Base-by-base conservation (phyloP, 2,797 vertebrate species). In the Pogoniulus pusillus region DNA sequence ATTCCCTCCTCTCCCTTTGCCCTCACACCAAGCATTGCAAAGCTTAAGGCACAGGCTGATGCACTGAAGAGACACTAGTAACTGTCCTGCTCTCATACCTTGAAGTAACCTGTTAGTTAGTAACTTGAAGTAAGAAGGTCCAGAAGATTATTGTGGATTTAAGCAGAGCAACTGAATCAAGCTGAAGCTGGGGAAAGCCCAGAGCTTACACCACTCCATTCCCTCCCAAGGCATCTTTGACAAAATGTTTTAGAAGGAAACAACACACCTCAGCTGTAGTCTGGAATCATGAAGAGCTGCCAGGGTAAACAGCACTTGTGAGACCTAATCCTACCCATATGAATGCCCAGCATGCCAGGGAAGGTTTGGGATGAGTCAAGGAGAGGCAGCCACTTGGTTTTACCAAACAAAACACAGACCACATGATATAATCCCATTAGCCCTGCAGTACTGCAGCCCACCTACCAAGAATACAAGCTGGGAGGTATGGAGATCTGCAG, bases 21-120 rank as follows among this genome's bases (percentile, higher is more conserved):
- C 75, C 5, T 30, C 11, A 4, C 16, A 30, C 0, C 0, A 59
- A n/a, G 22, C 55, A 30, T 18, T 54, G 29, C 26, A 65, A 88
- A 82, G 32, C 19, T 12, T 29, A 32, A 73, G 64, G 30, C 29
- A 59, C 23, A 45, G 26, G 22, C 26, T 35, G 19, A 75, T 32
- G 19, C 2, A 6, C 7, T 9, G 11, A 49, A 63, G 30, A 82
- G 43, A 37, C 45, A 39, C 20, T 16, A 43, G 18, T 45, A 55
- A 49, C 32, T 41, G 9, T 43, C 27, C 35, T 80, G 51, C 39
- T n/a, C 60, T 81, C 41, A 12, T 54, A 35, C 16, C 32, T 12
- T 45, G 8, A 72, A 39, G 55, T 35, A 64, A n/a, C 8, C 27
- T 0, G 0, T 7, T 16, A 86, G 47, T 49, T 12, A 49, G 47